A percentile compares a stretch with the other conserved stretches of the same genome.
phyloP scores from a whole-genome alignment of 30 jellyfish, hydroid and myxozoan species.

The Euphysa ruthae region DNA sequence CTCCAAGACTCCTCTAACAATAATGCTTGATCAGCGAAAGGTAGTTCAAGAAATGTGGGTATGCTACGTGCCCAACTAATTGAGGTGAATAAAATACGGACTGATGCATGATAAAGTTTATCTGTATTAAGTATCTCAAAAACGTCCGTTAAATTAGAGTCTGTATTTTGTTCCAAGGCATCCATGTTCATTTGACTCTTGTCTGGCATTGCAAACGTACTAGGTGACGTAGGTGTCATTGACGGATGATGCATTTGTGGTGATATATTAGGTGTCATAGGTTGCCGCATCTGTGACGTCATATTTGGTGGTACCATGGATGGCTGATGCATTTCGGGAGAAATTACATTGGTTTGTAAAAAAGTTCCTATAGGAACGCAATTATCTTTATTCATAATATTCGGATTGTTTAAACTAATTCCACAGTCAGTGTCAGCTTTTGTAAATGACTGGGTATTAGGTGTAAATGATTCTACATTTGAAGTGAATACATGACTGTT shows the following conservation, averaged over 20 bases:
- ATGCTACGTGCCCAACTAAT: conserved; percentile 99
- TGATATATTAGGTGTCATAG: conserved; percentile 33
- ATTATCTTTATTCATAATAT: conserved; percentile 58
- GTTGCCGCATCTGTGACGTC: conserved; percentile 71
- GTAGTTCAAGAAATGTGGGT: conserved; percentile 94
- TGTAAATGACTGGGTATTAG: no score
- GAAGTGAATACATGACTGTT: no score
- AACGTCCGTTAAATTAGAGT: no score
- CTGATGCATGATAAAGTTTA: conserved; percentile 89
- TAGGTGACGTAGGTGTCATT: conserved; percentile 35
- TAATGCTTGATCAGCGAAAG: conserved; percentile 95
- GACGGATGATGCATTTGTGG: conserved; percentile 34
- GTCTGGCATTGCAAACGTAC: conserved; percentile 20
- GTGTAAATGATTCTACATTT: no score
- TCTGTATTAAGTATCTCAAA: conserved; percentile 91
- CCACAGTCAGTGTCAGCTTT: no score
- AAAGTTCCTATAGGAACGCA: conserved; percentile 87
- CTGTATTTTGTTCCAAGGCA: conserved; percentile 43
- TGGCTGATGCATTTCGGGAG: no score
- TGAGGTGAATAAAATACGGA: conserved; percentile 81
- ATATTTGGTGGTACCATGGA: no score
- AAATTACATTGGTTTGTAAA: no score
- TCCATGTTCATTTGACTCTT: conserved; percentile 23
- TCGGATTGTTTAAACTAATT: conserved; percentile 33
- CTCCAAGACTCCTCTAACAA: conserved; percentile 97